Evolutionary conservation across 2,113 vertebrate genomes (phyloP).

Genomic region (Uropsilus gracilis): DNA sequence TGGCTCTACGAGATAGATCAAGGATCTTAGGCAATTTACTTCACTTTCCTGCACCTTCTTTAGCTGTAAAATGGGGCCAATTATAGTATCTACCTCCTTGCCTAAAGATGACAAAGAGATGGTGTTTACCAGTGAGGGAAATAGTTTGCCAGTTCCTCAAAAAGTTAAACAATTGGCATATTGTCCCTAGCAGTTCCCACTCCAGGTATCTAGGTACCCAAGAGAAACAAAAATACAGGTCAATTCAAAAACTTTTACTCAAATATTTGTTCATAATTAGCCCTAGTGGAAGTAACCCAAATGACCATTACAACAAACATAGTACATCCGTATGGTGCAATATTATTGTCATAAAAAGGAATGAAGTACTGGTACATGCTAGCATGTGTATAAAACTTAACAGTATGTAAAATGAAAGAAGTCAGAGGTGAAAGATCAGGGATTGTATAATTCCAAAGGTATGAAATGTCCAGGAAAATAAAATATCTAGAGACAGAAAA

Average conservation of each 20-base stretch:
- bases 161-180: slow-evolving; percentile 23
- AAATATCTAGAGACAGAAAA: background rate
- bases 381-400: background rate
- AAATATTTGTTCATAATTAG: background rate
- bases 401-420: slow-evolving; percentile 35
- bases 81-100: background rate
- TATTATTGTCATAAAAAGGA: slow-evolving; percentile 14
- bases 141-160: slow-evolving; percentile 21
- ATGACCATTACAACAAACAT: background rate
- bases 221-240: slow-evolving; percentile 32
- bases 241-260: background rate
- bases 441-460: background rate
- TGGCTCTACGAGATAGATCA: background rate
- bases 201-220: background rate
- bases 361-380: background rate
- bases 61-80: slow-evolving; percentile 23
- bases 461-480: slow-evolving; percentile 28
- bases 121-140: background rate
- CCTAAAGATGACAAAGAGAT: background rate
- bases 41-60: background rate
- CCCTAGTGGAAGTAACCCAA: background rate
- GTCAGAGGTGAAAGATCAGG: background rate
- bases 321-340: background rate
- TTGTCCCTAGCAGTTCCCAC: background rate
- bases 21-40: background rate